Evolutionary conservation across 2,113 vertebrate genomes (phyloP).

Genomic region (Gobiocypris rarus): DNA sequence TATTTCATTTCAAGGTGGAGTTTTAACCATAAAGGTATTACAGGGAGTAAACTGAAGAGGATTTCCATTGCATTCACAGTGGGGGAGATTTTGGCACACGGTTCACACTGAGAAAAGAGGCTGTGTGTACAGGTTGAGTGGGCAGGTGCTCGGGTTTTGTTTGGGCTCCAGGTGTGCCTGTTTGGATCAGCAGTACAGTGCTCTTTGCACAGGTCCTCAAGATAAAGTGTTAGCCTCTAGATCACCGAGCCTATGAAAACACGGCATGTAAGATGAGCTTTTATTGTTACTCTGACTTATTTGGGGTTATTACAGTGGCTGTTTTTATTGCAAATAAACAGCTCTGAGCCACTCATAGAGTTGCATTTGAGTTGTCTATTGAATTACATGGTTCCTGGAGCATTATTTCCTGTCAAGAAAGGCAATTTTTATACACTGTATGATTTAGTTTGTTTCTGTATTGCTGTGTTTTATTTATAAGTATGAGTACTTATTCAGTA

Average conservation of each 20-base stretch:
- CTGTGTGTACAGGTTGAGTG: constrained; percentile 31
- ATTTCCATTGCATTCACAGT: constrained; percentile 13
- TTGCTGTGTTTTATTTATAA: constrained; percentile 48
- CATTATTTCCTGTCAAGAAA: constrained; percentile 57
- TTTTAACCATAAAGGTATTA: constrained; percentile 27
- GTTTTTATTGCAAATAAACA: constrained; percentile 52
- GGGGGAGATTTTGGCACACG: constrained; percentile 2
- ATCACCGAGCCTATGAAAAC: constrained; percentile 55
- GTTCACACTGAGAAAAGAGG: constrained; percentile 72
- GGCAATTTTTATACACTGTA: constrained; percentile 50
- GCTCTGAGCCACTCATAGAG: constrained; percentile 52
- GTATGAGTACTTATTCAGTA: constrained; percentile 14
- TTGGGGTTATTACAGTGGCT: constrained; percentile 43
- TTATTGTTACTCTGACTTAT: constrained; percentile 30
- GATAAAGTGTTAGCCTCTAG: constrained; percentile 63
- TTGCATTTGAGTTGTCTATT: constrained; percentile 57
- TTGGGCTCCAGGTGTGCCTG: constrained; percentile 64
- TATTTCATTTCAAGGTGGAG: neutral
- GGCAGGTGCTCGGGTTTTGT: constrained; percentile 45
- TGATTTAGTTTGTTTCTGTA: constrained; percentile 58
- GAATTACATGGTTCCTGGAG: constrained; percentile 60
- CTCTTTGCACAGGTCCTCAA: constrained; percentile 50
- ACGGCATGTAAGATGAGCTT: constrained; percentile 35
- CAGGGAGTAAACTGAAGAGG: constrained; percentile 11
- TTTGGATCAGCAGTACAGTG: constrained; percentile 60